Percentiles rank a stretch among this genome's conserved stretches.
phyloP scores from a whole-genome alignment of 2,797 vertebrate genomes.

The Gastrophryne carolinensis region DNA sequence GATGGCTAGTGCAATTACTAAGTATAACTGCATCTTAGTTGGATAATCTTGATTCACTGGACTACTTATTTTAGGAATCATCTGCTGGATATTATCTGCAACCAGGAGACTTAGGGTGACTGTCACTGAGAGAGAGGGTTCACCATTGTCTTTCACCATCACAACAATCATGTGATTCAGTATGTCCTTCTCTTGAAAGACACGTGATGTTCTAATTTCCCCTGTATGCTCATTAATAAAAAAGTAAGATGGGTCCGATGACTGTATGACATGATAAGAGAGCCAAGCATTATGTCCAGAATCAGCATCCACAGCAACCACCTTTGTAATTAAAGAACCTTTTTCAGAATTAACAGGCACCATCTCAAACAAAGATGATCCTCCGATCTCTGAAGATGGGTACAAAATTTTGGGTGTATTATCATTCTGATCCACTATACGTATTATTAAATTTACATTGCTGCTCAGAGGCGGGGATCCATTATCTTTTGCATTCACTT shows the following conservation, averaged over 20 bases:
- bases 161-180: conserved; percentile 57
- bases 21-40: conserved; percentile 15
- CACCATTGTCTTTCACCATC: conserved; percentile 53
- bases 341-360: conserved; percentile 6
- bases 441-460: conserved; percentile 1
- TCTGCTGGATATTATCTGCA: conserved; percentile 1
- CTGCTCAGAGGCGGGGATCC: conserved; percentile 55
- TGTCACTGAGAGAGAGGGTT: conserved; percentile 28
- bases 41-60: background rate
- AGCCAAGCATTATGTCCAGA: conserved; percentile 43
- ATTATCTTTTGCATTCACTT: conserved; percentile 44
- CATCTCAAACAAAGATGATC: conserved; percentile 21
- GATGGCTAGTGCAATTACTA: background rate
- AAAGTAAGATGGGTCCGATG: conserved; percentile 55
- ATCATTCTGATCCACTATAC: conserved; percentile 38
- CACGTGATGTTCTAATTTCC: conserved; percentile 64
- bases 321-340: conserved; percentile 34
- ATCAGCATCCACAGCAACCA: conserved; percentile 35
- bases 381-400: background rate
- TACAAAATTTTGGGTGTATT: conserved; percentile 30
- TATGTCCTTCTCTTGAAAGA: conserved; percentile 62
- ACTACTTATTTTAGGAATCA: conserved; percentile 3
- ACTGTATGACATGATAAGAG: conserved; percentile 20
- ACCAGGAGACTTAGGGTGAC: conserved; percentile 28
- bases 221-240: conserved; percentile 65